Conservation (phyloP, 2,797 vertebrate species). For the Craterocephalus amniculus region DNA sequence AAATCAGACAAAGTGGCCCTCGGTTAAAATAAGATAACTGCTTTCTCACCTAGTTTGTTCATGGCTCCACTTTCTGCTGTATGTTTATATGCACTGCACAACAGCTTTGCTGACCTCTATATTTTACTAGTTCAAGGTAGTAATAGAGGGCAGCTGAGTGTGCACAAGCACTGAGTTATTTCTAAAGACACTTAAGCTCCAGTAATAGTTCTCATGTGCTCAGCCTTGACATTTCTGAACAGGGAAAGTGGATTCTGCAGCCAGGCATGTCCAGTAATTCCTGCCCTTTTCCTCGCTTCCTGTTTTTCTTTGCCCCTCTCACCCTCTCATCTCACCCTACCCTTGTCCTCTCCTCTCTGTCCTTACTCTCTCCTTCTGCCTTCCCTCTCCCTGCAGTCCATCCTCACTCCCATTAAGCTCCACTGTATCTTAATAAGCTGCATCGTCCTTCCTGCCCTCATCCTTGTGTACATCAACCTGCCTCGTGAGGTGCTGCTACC, state of each 20-base stretch:
- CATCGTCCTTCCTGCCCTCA: slow-evolving; percentile 53
- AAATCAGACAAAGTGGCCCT: neutral
- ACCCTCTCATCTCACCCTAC: slow-evolving; percentile 40
- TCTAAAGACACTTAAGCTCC: slow-evolving; percentile 28
- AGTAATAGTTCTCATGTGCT: slow-evolving; percentile 35
- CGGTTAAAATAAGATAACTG: neutral
- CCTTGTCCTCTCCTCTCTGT: slow-evolving; percentile 41
- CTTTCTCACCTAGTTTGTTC: slow-evolving; percentile 1
- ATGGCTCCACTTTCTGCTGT: slow-evolving; percentile 3
- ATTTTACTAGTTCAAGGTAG: slow-evolving; percentile 10
- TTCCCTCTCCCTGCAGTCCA: slow-evolving; percentile 39
- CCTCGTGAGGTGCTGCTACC: slow-evolving; percentile 55
- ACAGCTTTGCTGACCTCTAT: slow-evolving; percentile 18
- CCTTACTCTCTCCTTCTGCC: slow-evolving; percentile 41
- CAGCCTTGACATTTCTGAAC: slow-evolving; percentile 43
- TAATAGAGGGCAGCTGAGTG: slow-evolving; percentile 22
- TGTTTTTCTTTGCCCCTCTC: neutral
- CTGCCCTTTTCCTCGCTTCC: slow-evolving; percentile 3
- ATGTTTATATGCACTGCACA: slow-evolving; percentile 12
- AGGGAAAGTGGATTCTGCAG: slow-evolving; percentile 25
- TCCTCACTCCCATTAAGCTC: slow-evolving; percentile 52
- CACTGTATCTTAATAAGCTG: slow-evolving; percentile 59
- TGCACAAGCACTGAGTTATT: slow-evolving; percentile 25
- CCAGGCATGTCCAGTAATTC: slow-evolving; percentile 14
- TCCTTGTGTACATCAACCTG: slow-evolving; percentile 52